These are phyloP conservation scores for Xestia ashworthii DNA, from an alignment of 2,888 invertebrate genomes.

Conservation along the genomic window DNA sequence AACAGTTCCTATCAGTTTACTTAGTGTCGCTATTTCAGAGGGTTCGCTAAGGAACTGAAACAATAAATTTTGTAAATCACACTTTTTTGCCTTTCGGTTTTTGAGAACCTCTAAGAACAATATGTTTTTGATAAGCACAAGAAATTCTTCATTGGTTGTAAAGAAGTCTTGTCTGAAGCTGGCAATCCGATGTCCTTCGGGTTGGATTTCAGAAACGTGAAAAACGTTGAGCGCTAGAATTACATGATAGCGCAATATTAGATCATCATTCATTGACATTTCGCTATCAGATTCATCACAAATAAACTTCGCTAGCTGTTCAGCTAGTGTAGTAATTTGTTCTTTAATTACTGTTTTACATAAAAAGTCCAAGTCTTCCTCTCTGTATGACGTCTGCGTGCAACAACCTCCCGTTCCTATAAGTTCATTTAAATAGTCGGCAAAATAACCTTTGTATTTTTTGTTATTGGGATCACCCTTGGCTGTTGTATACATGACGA, in stretches of 20 bases:
- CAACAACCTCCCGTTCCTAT: slow-evolving; percentile 47
- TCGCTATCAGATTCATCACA: slow-evolving; percentile 7
- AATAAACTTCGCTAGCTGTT: slow-evolving; percentile 39
- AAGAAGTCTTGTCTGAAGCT: slow-evolving; percentile 54
- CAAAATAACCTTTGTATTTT: background rate
- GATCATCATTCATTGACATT: slow-evolving; percentile 49
- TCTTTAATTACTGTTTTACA: slow-evolving; percentile 43
- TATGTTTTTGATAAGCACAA: slow-evolving; percentile 37
- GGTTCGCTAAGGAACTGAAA: slow-evolving; percentile 18
- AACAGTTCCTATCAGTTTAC: slow-evolving; percentile 32
- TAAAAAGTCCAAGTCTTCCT: slow-evolving; percentile 38
- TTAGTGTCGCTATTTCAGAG: slow-evolving; percentile 14
- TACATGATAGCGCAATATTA: slow-evolving; percentile 53
- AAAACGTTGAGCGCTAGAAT: slow-evolving; percentile 46
- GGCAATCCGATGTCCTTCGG: slow-evolving; percentile 36
- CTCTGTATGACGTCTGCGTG: slow-evolving; percentile 23
- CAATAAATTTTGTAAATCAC: slow-evolving; percentile 5
- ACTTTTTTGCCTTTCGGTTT: background rate
- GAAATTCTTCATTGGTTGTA: slow-evolving; percentile 27
- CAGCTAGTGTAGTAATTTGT: slow-evolving; percentile 40
- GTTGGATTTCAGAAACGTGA: slow-evolving; percentile 40
- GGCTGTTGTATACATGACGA: slow-evolving; percentile 60
- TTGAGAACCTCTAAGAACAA: slow-evolving; percentile 44
- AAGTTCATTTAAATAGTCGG: slow-evolving; percentile 35
- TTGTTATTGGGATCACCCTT: slow-evolving; percentile 34